Conservation (phyloP, 1,140 invertebrate species). For the Drosophila kohkoa region DNA sequence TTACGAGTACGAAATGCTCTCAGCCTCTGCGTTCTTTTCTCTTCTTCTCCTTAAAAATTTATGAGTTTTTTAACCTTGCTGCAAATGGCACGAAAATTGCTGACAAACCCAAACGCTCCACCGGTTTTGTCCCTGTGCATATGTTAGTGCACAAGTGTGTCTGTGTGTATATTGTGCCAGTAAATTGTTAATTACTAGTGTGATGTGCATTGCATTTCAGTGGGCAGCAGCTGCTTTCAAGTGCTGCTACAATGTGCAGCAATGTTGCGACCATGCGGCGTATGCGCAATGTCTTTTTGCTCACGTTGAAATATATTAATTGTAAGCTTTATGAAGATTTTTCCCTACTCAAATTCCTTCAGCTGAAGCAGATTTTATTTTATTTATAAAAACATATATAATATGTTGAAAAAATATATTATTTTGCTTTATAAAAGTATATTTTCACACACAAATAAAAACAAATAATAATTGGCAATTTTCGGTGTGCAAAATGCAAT, state of each 20-base stretch:
- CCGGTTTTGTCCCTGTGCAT: slow-evolving; percentile 9
- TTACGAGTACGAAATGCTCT: slow-evolving; percentile 37
- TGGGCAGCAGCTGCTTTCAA: slow-evolving; percentile 19
- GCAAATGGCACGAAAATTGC: slow-evolving; percentile 38
- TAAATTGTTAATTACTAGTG: slow-evolving; percentile 54
- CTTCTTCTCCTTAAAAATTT: slow-evolving; percentile 41
- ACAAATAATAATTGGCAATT: too few relatives aligned
- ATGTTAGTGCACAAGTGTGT: slow-evolving; percentile 1
- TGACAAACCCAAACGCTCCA: slow-evolving; percentile 31
- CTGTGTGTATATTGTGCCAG: not conserved
- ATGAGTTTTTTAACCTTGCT: slow-evolving; percentile 56
- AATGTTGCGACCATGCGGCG: not conserved
- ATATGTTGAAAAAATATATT: too few relatives aligned
- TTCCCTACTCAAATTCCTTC: too few relatives aligned
- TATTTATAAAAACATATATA: too few relatives aligned
- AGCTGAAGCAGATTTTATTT: too few relatives aligned
- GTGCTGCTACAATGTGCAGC: slow-evolving; percentile 6
- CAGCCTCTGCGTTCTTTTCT: slow-evolving; percentile 8
- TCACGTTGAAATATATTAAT: not conserved
- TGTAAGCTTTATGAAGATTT: too few relatives aligned
- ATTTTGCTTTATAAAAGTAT: too few relatives aligned
- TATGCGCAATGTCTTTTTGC: not conserved
- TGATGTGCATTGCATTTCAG: slow-evolving; percentile 26
- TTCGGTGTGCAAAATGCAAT: too few relatives aligned
- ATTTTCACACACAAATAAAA: too few relatives aligned